Evolutionary conservation across 2,797 vertebrate species (phyloP), one percentile per base, ranked within the genome.

Genomic region (Cirrhinus molitorella): DNA sequence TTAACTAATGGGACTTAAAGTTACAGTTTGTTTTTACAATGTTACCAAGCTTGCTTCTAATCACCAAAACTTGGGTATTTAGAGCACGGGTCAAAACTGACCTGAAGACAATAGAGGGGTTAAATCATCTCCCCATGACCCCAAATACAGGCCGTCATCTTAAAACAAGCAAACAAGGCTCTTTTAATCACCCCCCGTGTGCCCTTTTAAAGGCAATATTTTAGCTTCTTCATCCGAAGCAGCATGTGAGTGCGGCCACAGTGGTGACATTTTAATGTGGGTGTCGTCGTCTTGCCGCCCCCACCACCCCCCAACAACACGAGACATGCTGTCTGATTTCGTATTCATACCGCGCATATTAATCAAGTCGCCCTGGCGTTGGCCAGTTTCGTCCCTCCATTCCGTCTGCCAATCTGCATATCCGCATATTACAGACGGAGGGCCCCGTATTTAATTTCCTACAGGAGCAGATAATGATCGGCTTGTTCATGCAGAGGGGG

Each of bases 381-480:
- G 94, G 88, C 89, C 94, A 93, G 93, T 94, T 94, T 92, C 94
- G 92, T 88, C 85, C 88, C 83, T 85, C 77, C 80, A 47, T 86
- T 86, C 85, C 86, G 84, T 85, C 87, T 87, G 88, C 88, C 88
- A 89, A 89, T 87, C 95, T 96, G 92, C 94, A 96, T 96, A 96
- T 96, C 96, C 96, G 96, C 95, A 95, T 95, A 95, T 94, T 95
- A 94, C 94, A 86, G 91, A 89, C 94, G 92, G 90, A 92, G 93
- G 92, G 85, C 81, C 92, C 92, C 91, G 94, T 94, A 93, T 97
- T 96, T 97, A 96, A 97, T 97, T 97, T 97, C 96, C 96, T 96
- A 96, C 95, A 95, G 95, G 96, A 96, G 94, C 95, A 94, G 96
- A 97, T 97, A 96, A 95, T 97, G 96, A 97, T 97, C 96, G 96